Conservation (phyloP, 92 coral and sea anemone genomes). For the Paragorgia papillata region DNA sequence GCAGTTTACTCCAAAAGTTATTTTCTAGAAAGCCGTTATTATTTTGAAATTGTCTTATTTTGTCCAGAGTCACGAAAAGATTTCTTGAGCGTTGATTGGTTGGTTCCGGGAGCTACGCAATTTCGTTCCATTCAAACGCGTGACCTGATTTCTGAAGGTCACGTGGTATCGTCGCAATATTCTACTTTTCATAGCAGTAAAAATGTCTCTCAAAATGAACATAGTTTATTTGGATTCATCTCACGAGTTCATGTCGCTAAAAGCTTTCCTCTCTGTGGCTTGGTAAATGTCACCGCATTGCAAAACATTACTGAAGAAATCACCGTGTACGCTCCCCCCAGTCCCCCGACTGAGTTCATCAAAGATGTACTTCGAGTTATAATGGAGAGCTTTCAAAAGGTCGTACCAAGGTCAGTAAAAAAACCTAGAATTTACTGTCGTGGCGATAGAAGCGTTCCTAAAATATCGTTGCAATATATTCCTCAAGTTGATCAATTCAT, state of each 20-base stretch:
- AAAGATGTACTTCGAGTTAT: neutral
- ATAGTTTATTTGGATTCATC: constrained; percentile 10
- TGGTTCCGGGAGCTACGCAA: constrained; percentile 24
- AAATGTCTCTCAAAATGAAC: neutral
- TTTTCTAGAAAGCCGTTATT: neutral
- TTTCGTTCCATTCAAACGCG: neutral
- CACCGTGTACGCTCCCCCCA: constrained; percentile 7
- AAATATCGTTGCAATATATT: too few relatives aligned
- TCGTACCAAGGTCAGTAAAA: constrained; percentile 30
- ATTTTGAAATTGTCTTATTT: neutral
- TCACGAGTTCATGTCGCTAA: neutral
- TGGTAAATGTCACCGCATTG: neutral
- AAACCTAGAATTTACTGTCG: too few relatives aligned
- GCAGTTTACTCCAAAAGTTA: neutral
- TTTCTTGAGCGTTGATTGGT: constrained; percentile 13
- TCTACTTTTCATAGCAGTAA: neutral
- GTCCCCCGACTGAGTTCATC: neutral
- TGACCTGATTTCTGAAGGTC: neutral
- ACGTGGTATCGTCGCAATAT: neutral
- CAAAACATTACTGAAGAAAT: neutral
- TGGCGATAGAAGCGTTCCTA: too few relatives aligned
- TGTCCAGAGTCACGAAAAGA: neutral
- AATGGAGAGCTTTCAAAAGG: constrained; percentile 6
- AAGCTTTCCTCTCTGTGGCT: constrained; percentile 4
- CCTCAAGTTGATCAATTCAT: too few relatives aligned